Percentiles rank a stretch among this genome's conserved stretches.
Evolutionary conservation across 2,797 vertebrate genomes (phyloP).

Genomic region (Pitangus sulphuratus): DNA sequence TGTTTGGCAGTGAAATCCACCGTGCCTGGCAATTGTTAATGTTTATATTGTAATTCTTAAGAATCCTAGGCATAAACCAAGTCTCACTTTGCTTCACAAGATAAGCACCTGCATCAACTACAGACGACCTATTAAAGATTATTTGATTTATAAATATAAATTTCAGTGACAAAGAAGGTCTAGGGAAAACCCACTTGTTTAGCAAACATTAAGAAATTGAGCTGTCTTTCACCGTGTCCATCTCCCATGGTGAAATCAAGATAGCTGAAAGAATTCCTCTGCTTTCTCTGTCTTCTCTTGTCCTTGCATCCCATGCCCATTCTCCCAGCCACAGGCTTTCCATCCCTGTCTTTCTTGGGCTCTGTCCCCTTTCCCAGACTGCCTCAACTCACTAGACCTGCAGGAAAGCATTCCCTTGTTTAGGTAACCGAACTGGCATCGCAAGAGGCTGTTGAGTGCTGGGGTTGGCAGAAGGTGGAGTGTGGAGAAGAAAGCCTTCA

Average conservation of each 20-base stretch:
- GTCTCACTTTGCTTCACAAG: background rate
- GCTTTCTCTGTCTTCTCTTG: background rate
- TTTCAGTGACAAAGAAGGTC: background rate
- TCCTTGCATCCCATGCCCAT: background rate
- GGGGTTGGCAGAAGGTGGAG: fast-evolving
- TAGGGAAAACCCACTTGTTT: background rate
- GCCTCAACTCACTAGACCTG: background rate
- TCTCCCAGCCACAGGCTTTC: background rate
- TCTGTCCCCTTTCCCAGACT: background rate
- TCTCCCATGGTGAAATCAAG: background rate
- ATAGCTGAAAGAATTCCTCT: background rate
- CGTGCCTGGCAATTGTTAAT: background rate
- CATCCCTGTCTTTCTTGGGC: background rate
- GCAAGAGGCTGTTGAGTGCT: fast-evolving
- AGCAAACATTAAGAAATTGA: background rate
- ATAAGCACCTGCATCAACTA: background rate
- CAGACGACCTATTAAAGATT: background rate
- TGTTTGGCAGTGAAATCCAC: background rate
- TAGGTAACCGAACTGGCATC: fast-evolving
- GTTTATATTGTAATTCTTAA: background rate
- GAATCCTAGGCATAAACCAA: background rate
- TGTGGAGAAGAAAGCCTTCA: background rate
- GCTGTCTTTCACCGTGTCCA: fast-evolving
- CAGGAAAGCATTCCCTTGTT: fast-evolving
- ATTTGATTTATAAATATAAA: background rate